phyloP scores from a whole-genome alignment of 2,797 vertebrate genomes.

The Peromyscus melanophrys region DNA sequence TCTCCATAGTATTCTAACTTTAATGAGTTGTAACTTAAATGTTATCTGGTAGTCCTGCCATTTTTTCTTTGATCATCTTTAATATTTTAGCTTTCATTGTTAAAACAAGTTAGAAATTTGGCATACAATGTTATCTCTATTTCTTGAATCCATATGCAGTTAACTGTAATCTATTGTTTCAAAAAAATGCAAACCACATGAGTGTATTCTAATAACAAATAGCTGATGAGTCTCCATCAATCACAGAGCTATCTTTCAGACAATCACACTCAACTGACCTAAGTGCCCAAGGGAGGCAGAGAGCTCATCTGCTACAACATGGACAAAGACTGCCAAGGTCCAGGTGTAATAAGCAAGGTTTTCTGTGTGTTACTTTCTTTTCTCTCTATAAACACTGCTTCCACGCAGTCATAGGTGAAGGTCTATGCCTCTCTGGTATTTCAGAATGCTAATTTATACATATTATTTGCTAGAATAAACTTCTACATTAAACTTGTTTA shows the following conservation, averaged over 20 bases:
- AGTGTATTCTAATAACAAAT: neutral
- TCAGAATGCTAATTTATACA: neutral
- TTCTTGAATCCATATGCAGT: neutral
- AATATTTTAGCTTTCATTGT: neutral
- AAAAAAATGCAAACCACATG: neutral
- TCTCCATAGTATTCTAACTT: slow-evolving; percentile 26
- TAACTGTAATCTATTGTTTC: neutral
- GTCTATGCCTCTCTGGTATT: neutral
- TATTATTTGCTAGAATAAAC: neutral
- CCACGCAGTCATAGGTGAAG: rapidly evolving
- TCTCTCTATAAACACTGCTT: neutral
- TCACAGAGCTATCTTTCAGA: neutral
- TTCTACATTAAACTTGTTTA: neutral
- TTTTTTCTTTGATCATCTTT: neutral
- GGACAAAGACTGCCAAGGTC: neutral
- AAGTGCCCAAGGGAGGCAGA: neutral
- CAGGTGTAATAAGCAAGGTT: neutral
- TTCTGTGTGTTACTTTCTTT: neutral
- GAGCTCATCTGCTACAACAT: rapidly evolving
- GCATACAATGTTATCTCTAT: neutral
- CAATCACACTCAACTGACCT: neutral
- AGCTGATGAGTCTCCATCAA: neutral
- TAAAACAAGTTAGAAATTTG: neutral
- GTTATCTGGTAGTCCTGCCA: neutral
- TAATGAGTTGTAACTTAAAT: neutral